Percentiles rank a stretch among this genome's conserved stretches.
phyloP scores from a whole-genome alignment of 2,888 invertebrate species.

The Tachina lurida region DNA sequence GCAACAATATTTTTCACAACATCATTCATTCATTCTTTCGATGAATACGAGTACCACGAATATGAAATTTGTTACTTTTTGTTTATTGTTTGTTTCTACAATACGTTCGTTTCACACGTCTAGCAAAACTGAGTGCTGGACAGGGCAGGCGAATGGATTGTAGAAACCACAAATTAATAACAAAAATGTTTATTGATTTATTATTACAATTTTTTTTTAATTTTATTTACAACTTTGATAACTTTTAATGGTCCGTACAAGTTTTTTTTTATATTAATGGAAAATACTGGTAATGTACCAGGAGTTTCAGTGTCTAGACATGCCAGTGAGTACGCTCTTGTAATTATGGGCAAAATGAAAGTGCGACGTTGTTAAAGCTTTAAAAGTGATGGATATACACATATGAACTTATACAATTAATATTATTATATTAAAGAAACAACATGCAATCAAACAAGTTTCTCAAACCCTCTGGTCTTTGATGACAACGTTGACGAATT shows the following conservation, averaged over 20 bases:
- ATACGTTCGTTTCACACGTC: no score
- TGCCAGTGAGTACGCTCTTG: constrained; percentile 5
- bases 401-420: constrained; percentile 28
- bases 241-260: constrained; percentile 57
- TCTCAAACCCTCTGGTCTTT: background rate
- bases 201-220: background rate
- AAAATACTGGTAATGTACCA: constrained; percentile 1
- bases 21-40: constrained; percentile 41
- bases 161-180: background rate
- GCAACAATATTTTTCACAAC: constrained; percentile 57
- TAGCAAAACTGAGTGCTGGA: no score
- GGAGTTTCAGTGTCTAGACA: constrained; percentile 23
- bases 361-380: constrained; percentile 35
- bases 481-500: constrained; percentile 23
- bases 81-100: background rate
- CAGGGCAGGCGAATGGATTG: no score
- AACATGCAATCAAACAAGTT: constrained; percentile 17
- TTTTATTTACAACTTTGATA: constrained; percentile 59
- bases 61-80: constrained; percentile 33
- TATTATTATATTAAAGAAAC: background rate
- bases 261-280: constrained; percentile 25
- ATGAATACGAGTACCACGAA: constrained; percentile 7
- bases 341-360: constrained; percentile 52
- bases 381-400: constrained; percentile 26
- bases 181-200: constrained; percentile 28